Base-by-base conservation (phyloP, 2,888 invertebrate genomes). In the Nephrocerus scutellatus region DNA sequence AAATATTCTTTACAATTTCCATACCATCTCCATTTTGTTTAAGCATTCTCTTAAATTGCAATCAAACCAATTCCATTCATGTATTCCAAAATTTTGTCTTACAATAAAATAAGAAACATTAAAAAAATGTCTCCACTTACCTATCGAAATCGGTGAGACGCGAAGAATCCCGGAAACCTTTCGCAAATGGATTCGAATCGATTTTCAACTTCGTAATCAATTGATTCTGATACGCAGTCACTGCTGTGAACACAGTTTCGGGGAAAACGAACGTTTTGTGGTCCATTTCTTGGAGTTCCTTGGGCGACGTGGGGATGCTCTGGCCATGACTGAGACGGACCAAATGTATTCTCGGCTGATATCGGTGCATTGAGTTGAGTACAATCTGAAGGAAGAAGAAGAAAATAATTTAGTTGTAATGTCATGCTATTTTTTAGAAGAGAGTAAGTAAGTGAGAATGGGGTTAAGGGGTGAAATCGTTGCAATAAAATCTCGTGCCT, bases 151-250 rank as follows among this genome's bases (percentile, higher is more conserved):
- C 92, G 52, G 88, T 88, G 62, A 95, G 82, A 62, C 95, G 80
- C 49, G 91, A 91, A 46, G 95, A 93, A 73, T 96, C 96, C 56
- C 96, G 77, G 72, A 96, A 96, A 54, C 96, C 96, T 74, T 96
- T 96, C 54, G 95, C 96, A 69, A 96, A 96, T 58, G 96, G 96
- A 75, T 96, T 96, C 74, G 92, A 92, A 78, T 96, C 95, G 69
- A 96, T 96, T 77, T 96, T 96, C 71, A 96, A 72, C 73, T 95
- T 96, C 51, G 96, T 96, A 68, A 96, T 96, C 80, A 95, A 78
- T 75, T 98, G 97, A 72, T 98, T 98, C 72, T 98, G 97, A 75
- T 98, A 98, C 46, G 97, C 97, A 43, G 97, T 98, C 54, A 98
- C 97, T 42, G 96, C 97, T 40, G 96, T 98, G 75, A 98, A 98